Percentiles rank a stretch among this genome's conserved stretches.
Conservation (phyloP, 1,140 invertebrate genomes). For the Holcopasites calliopsidis region DNA sequence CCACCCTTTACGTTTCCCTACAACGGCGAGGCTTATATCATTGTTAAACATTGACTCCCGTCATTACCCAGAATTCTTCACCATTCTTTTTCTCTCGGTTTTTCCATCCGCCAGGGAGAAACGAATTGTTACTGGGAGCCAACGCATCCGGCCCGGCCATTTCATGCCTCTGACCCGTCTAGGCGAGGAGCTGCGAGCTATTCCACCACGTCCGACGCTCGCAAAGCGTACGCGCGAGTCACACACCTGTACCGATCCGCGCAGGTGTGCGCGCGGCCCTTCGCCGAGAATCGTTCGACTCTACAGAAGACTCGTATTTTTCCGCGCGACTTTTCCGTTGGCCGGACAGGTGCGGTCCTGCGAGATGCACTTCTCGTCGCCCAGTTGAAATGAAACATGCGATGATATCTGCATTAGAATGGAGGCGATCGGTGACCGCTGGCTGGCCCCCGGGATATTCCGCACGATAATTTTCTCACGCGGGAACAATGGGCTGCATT, state of each 20-base stretch:
- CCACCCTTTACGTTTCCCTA: conserved; percentile 34
- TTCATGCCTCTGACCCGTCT: conserved; percentile 63
- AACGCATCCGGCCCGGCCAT: background rate
- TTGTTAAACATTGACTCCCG: background rate
- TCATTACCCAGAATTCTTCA: background rate
- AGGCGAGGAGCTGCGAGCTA: conserved; percentile 46
- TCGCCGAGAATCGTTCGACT: conserved; percentile 21
- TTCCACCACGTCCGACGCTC: conserved; percentile 24
- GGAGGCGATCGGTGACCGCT: too few relatives aligned
- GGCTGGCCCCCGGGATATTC: too few relatives aligned
- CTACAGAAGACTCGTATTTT: conserved; percentile 8
- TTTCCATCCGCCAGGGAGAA: background rate
- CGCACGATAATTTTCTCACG: background rate
- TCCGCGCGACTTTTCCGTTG: background rate
- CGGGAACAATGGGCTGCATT: background rate
- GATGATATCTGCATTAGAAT: too few relatives aligned
- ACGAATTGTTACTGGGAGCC: too few relatives aligned
- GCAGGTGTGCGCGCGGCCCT: conserved; percentile 48
- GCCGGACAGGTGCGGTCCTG: background rate
- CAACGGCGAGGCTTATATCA: background rate
- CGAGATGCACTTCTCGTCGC: background rate
- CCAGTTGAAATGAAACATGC: too few relatives aligned
- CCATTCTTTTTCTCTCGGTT: background rate
- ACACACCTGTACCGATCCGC: background rate
- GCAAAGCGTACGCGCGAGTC: background rate